Percentiles rank a stretch among this genome's conserved stretches.
Conservation (phyloP, 2,797 vertebrate genomes). For the Falco concolor region DNA sequence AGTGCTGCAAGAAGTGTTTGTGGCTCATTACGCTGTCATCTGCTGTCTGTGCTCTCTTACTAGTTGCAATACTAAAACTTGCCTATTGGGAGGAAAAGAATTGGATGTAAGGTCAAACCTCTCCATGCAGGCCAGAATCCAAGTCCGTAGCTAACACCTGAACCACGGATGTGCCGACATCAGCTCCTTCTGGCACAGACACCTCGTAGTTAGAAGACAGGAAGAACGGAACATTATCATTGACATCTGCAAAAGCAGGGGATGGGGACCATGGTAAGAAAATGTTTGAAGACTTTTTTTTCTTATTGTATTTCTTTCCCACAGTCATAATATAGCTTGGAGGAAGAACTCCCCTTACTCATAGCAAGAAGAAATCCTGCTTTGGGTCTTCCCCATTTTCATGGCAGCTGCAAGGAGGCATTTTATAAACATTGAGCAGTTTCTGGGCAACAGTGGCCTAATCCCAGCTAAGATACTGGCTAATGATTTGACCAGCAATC, state of each 20-base stretch:
- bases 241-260: slow-evolving; percentile 79
- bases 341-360: not conserved
- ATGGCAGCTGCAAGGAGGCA: not conserved
- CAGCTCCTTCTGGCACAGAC: slow-evolving; percentile 83
- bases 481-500: not conserved
- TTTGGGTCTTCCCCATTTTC: not conserved
- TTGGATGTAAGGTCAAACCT: slow-evolving; percentile 67
- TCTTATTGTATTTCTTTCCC: not conserved
- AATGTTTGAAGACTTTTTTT: not conserved
- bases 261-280: not conserved
- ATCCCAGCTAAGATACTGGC: not conserved
- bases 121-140: slow-evolving; percentile 85
- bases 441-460: not conserved
- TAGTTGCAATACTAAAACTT: not conserved
- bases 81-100: not conserved
- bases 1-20: not conserved
- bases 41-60: not conserved
- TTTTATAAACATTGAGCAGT: not conserved
- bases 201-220: slow-evolving; percentile 85
- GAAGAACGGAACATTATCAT: slow-evolving; percentile 91
- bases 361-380: not conserved
- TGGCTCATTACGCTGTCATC: not conserved
- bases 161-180: slow-evolving; percentile 77
- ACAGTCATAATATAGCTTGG: not conserved
- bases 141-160: slow-evolving; percentile 85